Conservation (phyloP, 2,888 invertebrate genomes). For the Philonicus albiceps region DNA sequence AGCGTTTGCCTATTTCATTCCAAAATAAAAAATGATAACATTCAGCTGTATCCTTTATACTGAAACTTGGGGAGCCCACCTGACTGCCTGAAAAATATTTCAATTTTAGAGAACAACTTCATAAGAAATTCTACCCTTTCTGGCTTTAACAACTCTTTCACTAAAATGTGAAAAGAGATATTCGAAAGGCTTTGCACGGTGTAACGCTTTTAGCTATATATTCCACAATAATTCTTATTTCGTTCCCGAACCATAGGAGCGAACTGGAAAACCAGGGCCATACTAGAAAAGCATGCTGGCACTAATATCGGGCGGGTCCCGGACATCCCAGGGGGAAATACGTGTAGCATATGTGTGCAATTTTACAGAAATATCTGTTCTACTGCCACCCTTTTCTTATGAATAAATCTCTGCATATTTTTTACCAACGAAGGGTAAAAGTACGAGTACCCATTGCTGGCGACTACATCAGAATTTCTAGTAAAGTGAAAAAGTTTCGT, state of each 20-base stretch:
- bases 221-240: neutral
- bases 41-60: neutral
- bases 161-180: neutral
- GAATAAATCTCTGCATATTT: neutral
- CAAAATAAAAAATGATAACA: neutral
- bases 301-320: neutral
- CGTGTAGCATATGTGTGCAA: neutral
- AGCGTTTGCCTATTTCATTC: neutral
- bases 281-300: neutral
- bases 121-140: neutral
- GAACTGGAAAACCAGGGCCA: neutral
- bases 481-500: neutral
- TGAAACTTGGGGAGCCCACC: neutral
- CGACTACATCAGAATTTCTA: neutral
- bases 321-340: neutral
- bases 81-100: neutral
- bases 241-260: neutral
- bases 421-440: neutral
- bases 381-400: neutral
- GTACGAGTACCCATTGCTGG: neutral
- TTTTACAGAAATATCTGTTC: neutral
- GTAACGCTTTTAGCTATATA: neutral
- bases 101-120: conserved; percentile 4
- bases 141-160: neutral
- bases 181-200: neutral